phyloP scores from a whole-genome alignment of 2,113 vertebrate genomes.

The Microcebus lehilahytsara region DNA sequence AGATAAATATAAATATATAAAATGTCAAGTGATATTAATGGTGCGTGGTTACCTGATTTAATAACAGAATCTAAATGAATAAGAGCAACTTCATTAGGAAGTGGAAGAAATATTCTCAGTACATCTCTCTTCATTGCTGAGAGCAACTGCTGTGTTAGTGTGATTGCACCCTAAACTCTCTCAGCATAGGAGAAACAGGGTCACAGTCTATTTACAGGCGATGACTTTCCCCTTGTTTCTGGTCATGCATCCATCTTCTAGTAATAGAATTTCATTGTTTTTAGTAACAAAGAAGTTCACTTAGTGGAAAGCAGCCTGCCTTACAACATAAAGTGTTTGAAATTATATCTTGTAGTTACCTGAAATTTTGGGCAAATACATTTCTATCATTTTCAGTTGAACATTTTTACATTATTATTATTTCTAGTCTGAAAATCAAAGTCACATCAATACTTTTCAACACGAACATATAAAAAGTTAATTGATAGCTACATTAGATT shows the following conservation, averaged over 20 bases:
- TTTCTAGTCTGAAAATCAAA: not conserved
- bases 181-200: not conserved
- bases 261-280: not conserved
- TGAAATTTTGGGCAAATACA: not conserved
- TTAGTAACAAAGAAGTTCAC: slow-evolving; percentile 1
- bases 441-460: slow-evolving; percentile 17
- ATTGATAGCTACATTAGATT: not conserved
- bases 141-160: not conserved
- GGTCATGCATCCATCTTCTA: not conserved
- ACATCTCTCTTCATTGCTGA: not conserved
- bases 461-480: not conserved
- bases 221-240: not conserved
- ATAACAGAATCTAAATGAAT: not conserved
- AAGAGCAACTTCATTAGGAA: slow-evolving; percentile 11
- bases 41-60: not conserved
- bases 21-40: not conserved
- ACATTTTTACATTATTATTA: not conserved
- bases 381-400: not conserved
- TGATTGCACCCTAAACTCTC: not conserved
- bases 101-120: not conserved
- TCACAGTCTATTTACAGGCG: not conserved
- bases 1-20: not conserved
- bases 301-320: not conserved
- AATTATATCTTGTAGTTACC: not conserved
- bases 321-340: not conserved